Conservation (phyloP, 35 echinoderm and acorn worm species). For the Anneissia japonica region DNA sequence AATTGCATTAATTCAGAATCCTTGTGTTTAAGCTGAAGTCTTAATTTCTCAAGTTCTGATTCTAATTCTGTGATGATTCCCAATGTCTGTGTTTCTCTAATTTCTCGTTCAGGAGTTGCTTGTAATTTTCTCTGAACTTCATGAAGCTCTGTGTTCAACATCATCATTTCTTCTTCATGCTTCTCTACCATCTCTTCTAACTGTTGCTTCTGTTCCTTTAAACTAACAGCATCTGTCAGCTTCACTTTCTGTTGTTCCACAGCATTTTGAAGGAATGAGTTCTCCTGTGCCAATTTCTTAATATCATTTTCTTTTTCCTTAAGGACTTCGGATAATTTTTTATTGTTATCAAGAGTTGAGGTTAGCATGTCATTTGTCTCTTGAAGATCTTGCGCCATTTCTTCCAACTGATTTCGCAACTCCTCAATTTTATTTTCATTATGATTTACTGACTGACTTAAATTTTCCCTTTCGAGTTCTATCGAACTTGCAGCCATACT, state of each 20-base stretch:
- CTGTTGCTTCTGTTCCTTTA: slow-evolving; percentile 32
- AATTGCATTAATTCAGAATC: background rate
- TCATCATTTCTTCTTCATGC: slow-evolving; percentile 27
- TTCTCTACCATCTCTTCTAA: slow-evolving; percentile 24
- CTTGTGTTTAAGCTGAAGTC: background rate
- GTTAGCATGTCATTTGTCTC: slow-evolving; percentile 72
- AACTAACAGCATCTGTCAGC: slow-evolving; percentile 11
- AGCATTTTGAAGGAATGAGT: slow-evolving; percentile 65
- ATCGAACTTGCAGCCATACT: background rate
- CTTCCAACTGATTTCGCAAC: slow-evolving; percentile 46
- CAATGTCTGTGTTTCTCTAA: slow-evolving; percentile 21
- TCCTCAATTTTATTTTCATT: slow-evolving; percentile 37
- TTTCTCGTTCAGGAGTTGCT: background rate
- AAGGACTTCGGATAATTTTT: slow-evolving; percentile 61
- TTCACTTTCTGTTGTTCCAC: slow-evolving; percentile 70
- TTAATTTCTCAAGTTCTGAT: slow-evolving; percentile 34
- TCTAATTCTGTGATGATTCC: slow-evolving; percentile 58
- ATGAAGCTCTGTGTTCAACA: background rate
- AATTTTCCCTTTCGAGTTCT: slow-evolving; percentile 36
- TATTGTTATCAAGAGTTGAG: slow-evolving; percentile 56
- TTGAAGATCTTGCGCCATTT: slow-evolving; percentile 50
- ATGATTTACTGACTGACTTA: slow-evolving; percentile 7
- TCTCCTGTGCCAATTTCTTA: slow-evolving; percentile 72
- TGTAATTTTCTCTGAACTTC: background rate
- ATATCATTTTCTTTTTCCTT: slow-evolving; percentile 88